Conservation (phyloP, 2,797 vertebrate species). For the Enteromius afrohamiltoni region DNA sequence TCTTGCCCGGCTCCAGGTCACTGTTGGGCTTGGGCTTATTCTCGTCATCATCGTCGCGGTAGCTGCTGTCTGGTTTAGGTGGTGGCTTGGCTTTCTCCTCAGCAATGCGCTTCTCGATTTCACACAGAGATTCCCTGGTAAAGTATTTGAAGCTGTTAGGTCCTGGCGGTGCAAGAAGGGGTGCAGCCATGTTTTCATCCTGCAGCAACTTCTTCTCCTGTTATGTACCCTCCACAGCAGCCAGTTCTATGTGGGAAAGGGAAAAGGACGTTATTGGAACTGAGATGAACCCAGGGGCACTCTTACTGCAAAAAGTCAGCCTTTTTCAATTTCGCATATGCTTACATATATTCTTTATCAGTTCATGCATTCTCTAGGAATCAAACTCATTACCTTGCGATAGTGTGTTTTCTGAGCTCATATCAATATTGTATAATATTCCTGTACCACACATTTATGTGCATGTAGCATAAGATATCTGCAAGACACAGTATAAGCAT, state of each 20-base stretch:
- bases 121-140: constrained; percentile 91
- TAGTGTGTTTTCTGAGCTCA: background rate
- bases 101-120: constrained; percentile 92
- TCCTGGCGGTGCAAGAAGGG: constrained; percentile 97
- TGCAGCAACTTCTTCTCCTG: constrained; percentile 91
- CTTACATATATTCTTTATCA: background rate
- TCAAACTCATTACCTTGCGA: background rate
- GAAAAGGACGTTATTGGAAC: constrained; percentile 2
- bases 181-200: constrained; percentile 99
- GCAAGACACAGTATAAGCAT: background rate
- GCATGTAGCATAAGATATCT: background rate
- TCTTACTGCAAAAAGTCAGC: background rate
- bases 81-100: constrained; percentile 96
- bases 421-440: background rate
- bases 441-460: background rate
- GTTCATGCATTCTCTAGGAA: background rate
- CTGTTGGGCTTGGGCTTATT: constrained; percentile 96
- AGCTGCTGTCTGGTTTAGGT: constrained; percentile 94
- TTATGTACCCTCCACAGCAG: constrained; percentile 85
- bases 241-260: constrained; percentile 76
- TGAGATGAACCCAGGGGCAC: background rate
- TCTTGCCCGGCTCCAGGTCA: constrained; percentile 96
- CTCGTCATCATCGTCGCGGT: constrained; percentile 96
- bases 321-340: background rate
- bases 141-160: constrained; percentile 96